Percentiles rank a stretch among this genome's conserved stretches.
phyloP scores from a whole-genome alignment of 2,797 vertebrate genomes.

The Acrossocheilus wenchowensis region DNA sequence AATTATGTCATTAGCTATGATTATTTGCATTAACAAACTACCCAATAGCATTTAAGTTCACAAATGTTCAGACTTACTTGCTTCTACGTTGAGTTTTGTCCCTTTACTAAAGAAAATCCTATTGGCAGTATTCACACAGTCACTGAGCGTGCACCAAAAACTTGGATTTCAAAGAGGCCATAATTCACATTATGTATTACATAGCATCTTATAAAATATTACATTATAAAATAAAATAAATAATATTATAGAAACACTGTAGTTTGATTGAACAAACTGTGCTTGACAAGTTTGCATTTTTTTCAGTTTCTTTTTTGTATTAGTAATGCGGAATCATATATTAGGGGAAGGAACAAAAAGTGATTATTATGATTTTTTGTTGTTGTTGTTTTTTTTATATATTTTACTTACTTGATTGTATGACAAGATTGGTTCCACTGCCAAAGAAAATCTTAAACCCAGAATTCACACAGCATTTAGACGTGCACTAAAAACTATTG shows the following conservation, averaged over 20 bases:
- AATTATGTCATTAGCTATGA: background rate
- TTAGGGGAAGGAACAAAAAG: background rate
- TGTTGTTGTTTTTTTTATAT: no score
- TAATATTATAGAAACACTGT: background rate
- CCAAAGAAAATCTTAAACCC: conserved; percentile 51
- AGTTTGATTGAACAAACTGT: background rate
- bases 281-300: background rate
- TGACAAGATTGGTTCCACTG: conserved; percentile 31
- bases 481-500: conserved; percentile 32
- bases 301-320: background rate
- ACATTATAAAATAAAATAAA: background rate
- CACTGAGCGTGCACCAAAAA: conserved; percentile 7
- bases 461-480: conserved; percentile 54
- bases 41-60: background rate
- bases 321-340: background rate
- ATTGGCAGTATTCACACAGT: conserved; percentile 46
- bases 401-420: conserved; percentile 31
- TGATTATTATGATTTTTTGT: background rate
- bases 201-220: background rate
- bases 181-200: background rate
- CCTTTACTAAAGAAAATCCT: conserved; percentile 26
- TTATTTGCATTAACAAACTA: background rate
- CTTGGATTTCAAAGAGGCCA: background rate
- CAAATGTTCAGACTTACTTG: conserved; percentile 22
- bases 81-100: conserved; percentile 20